A percentile compares a stretch with the other conserved stretches of the same genome.
Conservation (phyloP, 2,888 invertebrate species). For the Phorcus lineatus region DNA sequence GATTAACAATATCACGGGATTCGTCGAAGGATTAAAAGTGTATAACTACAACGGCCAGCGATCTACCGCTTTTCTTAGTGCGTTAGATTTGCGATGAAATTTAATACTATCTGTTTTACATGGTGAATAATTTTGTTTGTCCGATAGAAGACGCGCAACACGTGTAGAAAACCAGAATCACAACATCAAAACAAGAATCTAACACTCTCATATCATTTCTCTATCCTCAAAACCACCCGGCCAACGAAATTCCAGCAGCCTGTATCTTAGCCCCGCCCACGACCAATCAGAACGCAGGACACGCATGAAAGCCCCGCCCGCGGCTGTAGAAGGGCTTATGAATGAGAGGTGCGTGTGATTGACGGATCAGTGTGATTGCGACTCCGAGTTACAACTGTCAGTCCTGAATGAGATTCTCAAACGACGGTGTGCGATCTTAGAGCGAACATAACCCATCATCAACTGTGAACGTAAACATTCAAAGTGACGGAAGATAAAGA, state of each 20-base stretch:
- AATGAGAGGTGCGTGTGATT: slow-evolving; percentile 16
- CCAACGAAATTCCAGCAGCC: neutral
- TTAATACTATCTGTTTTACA: neutral
- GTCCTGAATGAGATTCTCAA: neutral
- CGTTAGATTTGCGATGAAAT: neutral
- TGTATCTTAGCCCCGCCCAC: neutral
- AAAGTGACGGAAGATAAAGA: slow-evolving; percentile 11
- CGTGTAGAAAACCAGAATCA: neutral
- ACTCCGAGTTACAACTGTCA: slow-evolving; percentile 2
- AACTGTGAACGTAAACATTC: slow-evolving; percentile 14
- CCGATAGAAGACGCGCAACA: slow-evolving; percentile 8
- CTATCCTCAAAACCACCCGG: neutral
- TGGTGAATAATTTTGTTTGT: slow-evolving; percentile 12
- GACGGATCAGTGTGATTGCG: neutral
- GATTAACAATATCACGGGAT: no score
- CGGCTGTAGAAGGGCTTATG: neutral
- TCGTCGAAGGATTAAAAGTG: no score
- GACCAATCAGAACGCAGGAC: slow-evolving; percentile 8
- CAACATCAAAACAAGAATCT: neutral
- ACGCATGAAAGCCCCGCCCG: neutral
- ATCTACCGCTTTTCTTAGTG: neutral
- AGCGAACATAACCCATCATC: neutral
- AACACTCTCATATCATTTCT: slow-evolving; percentile 7
- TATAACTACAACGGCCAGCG: neutral
- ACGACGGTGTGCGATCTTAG: slow-evolving; percentile 13